These are phyloP conservation scores for Bradypus variegatus DNA, from an alignment of 2,797 vertebrate species.

Conservation along the genomic window DNA sequence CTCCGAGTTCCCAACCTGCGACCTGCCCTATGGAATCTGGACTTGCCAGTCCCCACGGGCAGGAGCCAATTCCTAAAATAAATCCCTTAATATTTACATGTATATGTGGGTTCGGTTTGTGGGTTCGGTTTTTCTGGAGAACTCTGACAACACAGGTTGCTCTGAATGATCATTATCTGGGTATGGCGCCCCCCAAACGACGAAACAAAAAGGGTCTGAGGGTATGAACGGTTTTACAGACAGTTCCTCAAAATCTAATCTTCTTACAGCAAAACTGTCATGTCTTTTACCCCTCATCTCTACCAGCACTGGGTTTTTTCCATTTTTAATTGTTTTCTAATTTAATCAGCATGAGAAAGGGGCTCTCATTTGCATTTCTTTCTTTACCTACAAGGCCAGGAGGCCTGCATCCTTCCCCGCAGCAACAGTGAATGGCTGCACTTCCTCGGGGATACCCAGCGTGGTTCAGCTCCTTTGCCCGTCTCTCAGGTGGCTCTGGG, in stretches of 20 bases:
- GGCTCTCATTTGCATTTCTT: background rate
- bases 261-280: background rate
- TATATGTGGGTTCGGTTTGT: too few species aligned
- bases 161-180: too few species aligned
- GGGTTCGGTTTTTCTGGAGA: too few species aligned
- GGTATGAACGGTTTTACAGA: accelerated
- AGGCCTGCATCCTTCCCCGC: background rate
- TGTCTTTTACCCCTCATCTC: background rate
- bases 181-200: background rate
- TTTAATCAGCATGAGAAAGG: background rate
- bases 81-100: too few species aligned
- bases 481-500: background rate
- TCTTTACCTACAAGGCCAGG: background rate
- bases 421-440: accelerated
- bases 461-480: too few species aligned
- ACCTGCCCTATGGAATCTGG: too few species aligned
- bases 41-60: too few species aligned
- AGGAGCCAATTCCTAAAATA: too few species aligned
- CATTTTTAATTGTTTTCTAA: background rate
- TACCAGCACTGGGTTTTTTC: background rate
- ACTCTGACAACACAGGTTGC: background rate
- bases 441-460: background rate
- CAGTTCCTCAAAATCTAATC: background rate
- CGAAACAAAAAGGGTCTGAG: background rate
- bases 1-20: too few species aligned